These are phyloP conservation scores for Eudemis profundana DNA, from an alignment of 2,888 invertebrate species.

Conservation along the genomic window DNA sequence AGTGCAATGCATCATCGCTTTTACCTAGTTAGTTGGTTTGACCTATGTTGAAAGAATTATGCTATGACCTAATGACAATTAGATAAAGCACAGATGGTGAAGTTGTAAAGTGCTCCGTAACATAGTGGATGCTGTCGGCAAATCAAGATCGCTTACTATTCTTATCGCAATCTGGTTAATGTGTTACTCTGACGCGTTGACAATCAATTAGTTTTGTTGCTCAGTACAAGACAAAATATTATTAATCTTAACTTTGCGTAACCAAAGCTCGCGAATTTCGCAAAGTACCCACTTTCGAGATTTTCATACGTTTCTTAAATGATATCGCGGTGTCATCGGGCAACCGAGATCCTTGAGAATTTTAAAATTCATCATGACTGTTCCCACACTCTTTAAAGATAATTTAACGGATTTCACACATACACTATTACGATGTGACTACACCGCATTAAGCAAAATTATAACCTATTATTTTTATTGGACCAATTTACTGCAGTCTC, in stretches of 20 bases:
- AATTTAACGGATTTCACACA: slow-evolving; percentile 38
- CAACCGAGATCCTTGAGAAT: slow-evolving; percentile 37
- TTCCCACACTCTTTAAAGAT: slow-evolving; percentile 37
- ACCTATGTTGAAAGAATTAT: background rate
- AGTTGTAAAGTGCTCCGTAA: slow-evolving; percentile 10
- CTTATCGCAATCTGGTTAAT: slow-evolving; percentile 35
- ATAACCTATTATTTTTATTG: slow-evolving; percentile 38
- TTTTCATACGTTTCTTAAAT: slow-evolving; percentile 37
- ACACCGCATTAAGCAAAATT: slow-evolving; percentile 33
- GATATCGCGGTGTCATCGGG: slow-evolving; percentile 35
- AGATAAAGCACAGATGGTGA: background rate
- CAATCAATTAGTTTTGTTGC: slow-evolving; percentile 44
- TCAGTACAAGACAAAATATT: slow-evolving; percentile 41
- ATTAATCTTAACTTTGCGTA: slow-evolving; percentile 41
- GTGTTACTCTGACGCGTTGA: slow-evolving; percentile 37
- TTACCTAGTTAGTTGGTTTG: background rate
- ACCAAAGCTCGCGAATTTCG: slow-evolving; percentile 35
- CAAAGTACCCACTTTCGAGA: slow-evolving; percentile 38
- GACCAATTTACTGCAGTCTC: slow-evolving; percentile 31
- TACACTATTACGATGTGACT: slow-evolving; percentile 29
- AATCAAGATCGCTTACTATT: slow-evolving; percentile 34
- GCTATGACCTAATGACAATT: background rate
- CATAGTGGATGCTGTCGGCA: slow-evolving; percentile 1
- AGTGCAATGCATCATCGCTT: background rate
- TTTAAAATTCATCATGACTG: slow-evolving; percentile 25